Evolutionary conservation across 1,140 invertebrate genomes (phyloP), one percentile per base, ranked within the genome.

Genomic region (Tetramorium alpestre): DNA sequence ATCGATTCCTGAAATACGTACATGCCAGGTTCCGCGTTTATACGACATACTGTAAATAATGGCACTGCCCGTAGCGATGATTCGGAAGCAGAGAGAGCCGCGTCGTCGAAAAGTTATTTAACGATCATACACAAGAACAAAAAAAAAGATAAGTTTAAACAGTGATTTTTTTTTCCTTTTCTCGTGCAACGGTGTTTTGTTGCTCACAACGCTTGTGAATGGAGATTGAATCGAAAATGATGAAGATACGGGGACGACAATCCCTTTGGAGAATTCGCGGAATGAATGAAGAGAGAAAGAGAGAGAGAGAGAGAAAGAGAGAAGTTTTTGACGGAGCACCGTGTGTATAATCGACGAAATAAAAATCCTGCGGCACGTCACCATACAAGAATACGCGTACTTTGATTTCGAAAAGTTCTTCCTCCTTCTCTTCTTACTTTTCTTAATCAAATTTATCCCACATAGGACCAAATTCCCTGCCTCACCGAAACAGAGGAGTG

Each of bases 1-100:
- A 94, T 95, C 54, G 94, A 95, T 95, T 95, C 80, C 94, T 92
- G 92, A 94, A 93, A 94, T 95, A 94, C 94, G 92, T 95, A 95
- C 94, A 94, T 93, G 91, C 94, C 93, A 95, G 91, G 91, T 91
- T 89, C 89, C 93, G 93, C 93, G 94, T 95, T 95, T 95, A 95
- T 95, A 95, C 92, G 92, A 84, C 54, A 92, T 92, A 91, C 56
- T 95, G 94, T 95, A 95, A 91, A 95, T 95, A 95, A 94, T 93
- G 92, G 93, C 94, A 95, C 94, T 95, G 94, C 93, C 94, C 93
- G 92, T 94, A 94, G 94, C 88, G 90, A 90, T 92, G 81, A 75
- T 87, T n/a, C 65, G 28, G 47, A 73, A 58, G 67, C n/a, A 77
- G 64, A 87, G 22, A 84, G 54, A 85, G 75, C 58, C 87, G 88